phyloP scores from a whole-genome alignment of 1,140 invertebrate genomes.

The Capitella teleta region DNA sequence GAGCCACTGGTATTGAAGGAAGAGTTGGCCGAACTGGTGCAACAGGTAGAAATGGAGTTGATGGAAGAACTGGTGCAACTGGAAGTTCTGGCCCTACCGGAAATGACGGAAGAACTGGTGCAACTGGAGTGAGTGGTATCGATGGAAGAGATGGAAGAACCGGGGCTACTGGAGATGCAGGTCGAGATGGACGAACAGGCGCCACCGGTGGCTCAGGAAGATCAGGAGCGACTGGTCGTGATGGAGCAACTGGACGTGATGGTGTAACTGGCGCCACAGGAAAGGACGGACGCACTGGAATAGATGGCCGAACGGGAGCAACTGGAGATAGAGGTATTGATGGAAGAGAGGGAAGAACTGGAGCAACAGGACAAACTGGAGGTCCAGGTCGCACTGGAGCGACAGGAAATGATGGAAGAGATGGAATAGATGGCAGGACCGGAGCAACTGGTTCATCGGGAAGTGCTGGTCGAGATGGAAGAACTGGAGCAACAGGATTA shows the following conservation, averaged over 20 bases:
- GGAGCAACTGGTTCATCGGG: slow-evolving; percentile 1
- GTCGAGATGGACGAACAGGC: slow-evolving; percentile 7
- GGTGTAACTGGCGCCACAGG: slow-evolving; percentile 4
- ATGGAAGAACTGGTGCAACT: not conserved
- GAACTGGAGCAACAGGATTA: not conserved
- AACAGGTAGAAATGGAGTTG: not conserved
- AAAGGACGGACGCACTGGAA: not conserved
- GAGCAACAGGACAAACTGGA: slow-evolving; percentile 2
- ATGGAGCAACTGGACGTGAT: slow-evolving; percentile 5
- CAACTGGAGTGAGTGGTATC: not conserved
- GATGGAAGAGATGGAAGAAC: slow-evolving; percentile 3
- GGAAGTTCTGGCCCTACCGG: not conserved
- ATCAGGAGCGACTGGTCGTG: slow-evolving; percentile 4
- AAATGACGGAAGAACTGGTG: not conserved
- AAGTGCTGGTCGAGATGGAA: not conserved
- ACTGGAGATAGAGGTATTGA: not conserved
- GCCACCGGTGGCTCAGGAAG: not conserved
- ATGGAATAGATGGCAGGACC: not conserved
- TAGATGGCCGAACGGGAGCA: not conserved
- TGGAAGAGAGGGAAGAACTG: not conserved
- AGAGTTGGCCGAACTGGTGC: not conserved
- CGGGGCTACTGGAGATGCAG: slow-evolving; percentile 5
- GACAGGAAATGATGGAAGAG: not conserved
- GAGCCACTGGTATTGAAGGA: not conserved
- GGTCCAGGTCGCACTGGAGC: not conserved